Conservation (phyloP, 2,113 vertebrate species). For the Peromyscus californicus region DNA sequence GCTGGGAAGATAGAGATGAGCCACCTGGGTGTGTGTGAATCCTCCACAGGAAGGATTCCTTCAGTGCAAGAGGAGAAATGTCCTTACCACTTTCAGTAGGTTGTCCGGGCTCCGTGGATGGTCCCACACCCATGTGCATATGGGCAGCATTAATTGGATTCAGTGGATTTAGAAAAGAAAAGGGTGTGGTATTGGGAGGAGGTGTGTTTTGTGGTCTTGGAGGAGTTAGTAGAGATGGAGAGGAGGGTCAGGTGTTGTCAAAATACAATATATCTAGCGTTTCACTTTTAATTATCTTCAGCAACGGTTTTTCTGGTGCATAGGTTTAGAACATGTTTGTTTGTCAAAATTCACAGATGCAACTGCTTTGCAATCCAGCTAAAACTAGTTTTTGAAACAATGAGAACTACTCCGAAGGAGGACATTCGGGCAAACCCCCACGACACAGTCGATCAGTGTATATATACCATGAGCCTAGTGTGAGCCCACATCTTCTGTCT, state of each 20-base stretch:
- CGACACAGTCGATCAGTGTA: background rate
- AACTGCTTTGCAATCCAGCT: slow-evolving; percentile 66
- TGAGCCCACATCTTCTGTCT: background rate
- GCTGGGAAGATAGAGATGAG: background rate
- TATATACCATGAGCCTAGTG: background rate
- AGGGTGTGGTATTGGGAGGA: too few species aligned
- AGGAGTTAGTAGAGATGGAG: background rate
- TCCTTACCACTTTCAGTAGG: background rate
- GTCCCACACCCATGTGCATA: too few species aligned
- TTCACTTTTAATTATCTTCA: slow-evolving; percentile 78
- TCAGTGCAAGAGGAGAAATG: slow-evolving; percentile 56
- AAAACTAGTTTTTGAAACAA: slow-evolving; percentile 77
- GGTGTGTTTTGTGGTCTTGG: background rate
- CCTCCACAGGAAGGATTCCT: background rate
- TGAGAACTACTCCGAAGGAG: slow-evolving; percentile 58
- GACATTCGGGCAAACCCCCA: background rate
- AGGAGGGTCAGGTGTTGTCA: background rate
- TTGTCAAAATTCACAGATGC: slow-evolving; percentile 79
- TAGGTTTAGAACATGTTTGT: slow-evolving; percentile 72
- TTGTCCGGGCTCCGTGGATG: background rate
- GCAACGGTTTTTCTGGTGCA: slow-evolving; percentile 74
- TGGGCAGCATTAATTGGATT: background rate
- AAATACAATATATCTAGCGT: background rate
- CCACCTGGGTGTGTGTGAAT: background rate
- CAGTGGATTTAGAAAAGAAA: background rate